Evolutionary conservation across 1,140 invertebrate genomes (phyloP).

Genomic region (Aporrectodea caliginosa): DNA sequence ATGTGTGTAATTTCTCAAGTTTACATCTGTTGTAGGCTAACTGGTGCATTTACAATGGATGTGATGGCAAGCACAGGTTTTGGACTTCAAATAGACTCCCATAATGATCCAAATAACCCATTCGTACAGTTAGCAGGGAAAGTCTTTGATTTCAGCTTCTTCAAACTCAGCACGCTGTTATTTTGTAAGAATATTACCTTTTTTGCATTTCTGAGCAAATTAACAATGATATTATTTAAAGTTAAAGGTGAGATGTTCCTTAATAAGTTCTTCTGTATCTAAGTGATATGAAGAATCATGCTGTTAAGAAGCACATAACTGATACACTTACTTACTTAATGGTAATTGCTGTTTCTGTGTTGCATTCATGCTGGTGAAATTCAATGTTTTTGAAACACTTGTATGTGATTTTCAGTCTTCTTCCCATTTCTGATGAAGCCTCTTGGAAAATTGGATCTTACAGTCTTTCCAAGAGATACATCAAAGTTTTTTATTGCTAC

Average conservation of each 20-base stretch:
- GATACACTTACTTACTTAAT: too few species aligned
- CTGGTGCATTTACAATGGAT: slow-evolving; percentile 61
- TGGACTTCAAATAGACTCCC: slow-evolving; percentile 60
- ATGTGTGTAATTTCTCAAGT: too few species aligned
- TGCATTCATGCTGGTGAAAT: too few species aligned
- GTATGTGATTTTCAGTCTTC: background rate
- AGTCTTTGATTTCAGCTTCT: slow-evolving; percentile 32
- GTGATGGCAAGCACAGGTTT: slow-evolving; percentile 62
- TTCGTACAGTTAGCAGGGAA: slow-evolving; percentile 46
- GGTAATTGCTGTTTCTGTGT: too few species aligned
- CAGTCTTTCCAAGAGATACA: background rate
- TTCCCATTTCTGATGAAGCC: background rate
- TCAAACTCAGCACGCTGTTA: slow-evolving; percentile 1
- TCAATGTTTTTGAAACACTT: background rate
- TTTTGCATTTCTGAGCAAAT: background rate
- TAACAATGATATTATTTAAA: too few species aligned
- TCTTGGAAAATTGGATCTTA: background rate
- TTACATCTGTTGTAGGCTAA: slow-evolving; percentile 34
- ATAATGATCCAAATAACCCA: slow-evolving; percentile 55
- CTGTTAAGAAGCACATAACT: too few species aligned
- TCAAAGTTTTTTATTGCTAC: background rate
- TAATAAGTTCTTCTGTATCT: too few species aligned
- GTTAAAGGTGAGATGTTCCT: too few species aligned
- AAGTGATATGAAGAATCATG: too few species aligned
- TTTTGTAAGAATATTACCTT: background rate